Conservation (phyloP, 2,888 invertebrate genomes). For the Eristalis intricaria region DNA sequence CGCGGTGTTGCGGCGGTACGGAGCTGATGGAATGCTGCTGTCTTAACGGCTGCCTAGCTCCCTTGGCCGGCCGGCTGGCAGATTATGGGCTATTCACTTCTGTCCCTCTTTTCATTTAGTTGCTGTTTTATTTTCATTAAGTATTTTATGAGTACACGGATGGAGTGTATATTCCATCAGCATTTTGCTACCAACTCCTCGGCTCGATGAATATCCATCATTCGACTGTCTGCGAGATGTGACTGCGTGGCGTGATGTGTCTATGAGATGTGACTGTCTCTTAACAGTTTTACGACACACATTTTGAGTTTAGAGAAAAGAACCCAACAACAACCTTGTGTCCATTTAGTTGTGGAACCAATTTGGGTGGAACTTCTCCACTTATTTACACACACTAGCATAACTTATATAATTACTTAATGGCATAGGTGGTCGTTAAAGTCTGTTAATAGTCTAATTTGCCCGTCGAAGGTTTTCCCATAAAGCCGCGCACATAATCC, state of each 20-base stretch:
- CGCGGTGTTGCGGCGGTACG: neutral
- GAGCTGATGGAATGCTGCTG: constrained; percentile 43
- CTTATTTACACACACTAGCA: neutral
- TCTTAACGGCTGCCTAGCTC: constrained; percentile 6
- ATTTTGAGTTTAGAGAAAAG: neutral
- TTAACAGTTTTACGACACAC: constrained; percentile 15
- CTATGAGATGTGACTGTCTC: constrained; percentile 1
- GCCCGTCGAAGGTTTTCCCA: constrained; percentile 22
- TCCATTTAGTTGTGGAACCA: constrained; percentile 20
- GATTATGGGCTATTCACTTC: constrained; percentile 2
- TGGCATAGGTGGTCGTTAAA: constrained; percentile 39
- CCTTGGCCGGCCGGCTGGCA: neutral
- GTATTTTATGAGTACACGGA: constrained; percentile 20
- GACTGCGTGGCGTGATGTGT: neutral
- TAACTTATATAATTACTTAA: constrained; percentile 35
- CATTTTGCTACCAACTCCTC: constrained; percentile 19
- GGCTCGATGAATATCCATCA: constrained; percentile 6
- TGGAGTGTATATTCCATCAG: constrained; percentile 20
- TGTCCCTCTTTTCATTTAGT: neutral
- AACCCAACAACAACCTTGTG: neutral
- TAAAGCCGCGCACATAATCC: constrained; percentile 8
- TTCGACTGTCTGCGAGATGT: constrained; percentile 10
- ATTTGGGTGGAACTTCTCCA: constrained; percentile 8
- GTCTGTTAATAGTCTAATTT: constrained; percentile 47
- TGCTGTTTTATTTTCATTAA: constrained; percentile 16